Evolutionary conservation across 2,113 vertebrate species (phyloP).

Genomic region (Gymnogyps californianus): DNA sequence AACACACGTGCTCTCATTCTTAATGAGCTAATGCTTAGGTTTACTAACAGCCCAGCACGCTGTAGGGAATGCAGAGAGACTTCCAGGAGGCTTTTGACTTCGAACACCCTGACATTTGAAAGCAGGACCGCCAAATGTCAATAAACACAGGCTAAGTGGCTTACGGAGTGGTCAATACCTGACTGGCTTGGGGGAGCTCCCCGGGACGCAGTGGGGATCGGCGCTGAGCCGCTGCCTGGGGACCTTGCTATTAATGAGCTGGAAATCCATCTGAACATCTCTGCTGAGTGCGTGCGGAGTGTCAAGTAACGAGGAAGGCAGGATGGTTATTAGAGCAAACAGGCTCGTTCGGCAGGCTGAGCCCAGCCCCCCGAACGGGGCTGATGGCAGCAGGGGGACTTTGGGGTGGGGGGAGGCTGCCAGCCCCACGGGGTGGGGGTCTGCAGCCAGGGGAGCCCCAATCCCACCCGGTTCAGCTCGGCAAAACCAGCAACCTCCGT

Average conservation of each 20-base stretch:
- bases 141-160: background rate
- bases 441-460: background rate
- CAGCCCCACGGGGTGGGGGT: background rate
- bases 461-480: background rate
- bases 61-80: background rate
- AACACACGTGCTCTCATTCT: fast-evolving
- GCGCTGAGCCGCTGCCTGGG: background rate
- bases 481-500: background rate
- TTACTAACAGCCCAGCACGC: background rate
- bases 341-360: fast-evolving
- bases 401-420: background rate
- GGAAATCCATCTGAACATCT: background rate
- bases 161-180: background rate
- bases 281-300: fast-evolving
- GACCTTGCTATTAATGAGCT: background rate
- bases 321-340: background rate
- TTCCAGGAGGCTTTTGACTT: background rate
- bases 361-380: fast-evolving
- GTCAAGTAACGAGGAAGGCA: background rate
- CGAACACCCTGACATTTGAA: background rate
- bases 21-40: background rate
- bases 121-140: background rate
- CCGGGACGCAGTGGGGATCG: background rate
- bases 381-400: background rate
- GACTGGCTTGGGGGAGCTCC: background rate